Evolutionary conservation across 2,797 vertebrate genomes (phyloP).

Genomic region (Ataeniobius toweri): DNA sequence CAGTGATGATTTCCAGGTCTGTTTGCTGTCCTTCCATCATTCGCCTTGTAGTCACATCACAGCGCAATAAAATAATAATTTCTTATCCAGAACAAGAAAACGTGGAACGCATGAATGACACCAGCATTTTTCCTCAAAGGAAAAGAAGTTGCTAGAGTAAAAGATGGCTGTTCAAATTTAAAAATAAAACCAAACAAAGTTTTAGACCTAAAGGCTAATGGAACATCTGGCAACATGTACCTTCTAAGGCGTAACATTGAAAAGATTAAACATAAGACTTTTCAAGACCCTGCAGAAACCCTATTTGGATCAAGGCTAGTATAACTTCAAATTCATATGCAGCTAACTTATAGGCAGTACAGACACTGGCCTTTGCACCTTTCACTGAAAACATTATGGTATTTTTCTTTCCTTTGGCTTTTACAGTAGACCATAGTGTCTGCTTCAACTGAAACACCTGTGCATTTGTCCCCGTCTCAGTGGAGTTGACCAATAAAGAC

Average conservation of each 20-base stretch:
- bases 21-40: not conserved
- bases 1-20: not conserved
- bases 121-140: not conserved
- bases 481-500: not conserved
- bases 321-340: not conserved
- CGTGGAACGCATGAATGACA: not conserved
- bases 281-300: not conserved
- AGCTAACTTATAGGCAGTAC: not conserved
- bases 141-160: not conserved
- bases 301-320: not conserved
- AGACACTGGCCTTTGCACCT: not conserved
- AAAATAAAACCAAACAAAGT: not conserved
- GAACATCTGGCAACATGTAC: no score
- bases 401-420: not conserved
- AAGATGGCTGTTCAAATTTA: not conserved
- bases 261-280: not conserved
- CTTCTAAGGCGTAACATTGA: not conserved
- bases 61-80: not conserved
- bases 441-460: not conserved
- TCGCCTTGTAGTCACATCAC: not conserved
- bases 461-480: not conserved
- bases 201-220: not conserved
- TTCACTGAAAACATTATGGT: not conserved
- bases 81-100: not conserved
- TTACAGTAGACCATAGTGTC: not conserved